Conservation (phyloP, 2,888 invertebrate species). For the Heterodera filipjevi region DNA sequence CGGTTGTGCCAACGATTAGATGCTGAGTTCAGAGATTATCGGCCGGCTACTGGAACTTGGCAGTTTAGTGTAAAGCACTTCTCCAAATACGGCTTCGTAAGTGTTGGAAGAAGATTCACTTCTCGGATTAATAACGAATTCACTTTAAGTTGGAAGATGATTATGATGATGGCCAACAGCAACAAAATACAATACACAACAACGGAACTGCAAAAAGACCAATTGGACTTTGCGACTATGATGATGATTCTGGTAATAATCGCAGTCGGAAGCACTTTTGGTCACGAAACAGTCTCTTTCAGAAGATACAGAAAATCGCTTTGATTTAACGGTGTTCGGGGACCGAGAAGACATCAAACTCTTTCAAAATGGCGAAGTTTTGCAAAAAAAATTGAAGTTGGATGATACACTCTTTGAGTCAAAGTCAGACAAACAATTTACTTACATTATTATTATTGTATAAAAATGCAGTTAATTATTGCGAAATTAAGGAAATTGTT, state of each 20-base stretch:
- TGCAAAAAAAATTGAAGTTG: constrained; percentile 20
- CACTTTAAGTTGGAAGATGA: constrained; percentile 29
- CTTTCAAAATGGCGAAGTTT: constrained; percentile 19
- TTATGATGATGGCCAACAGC: constrained; percentile 40
- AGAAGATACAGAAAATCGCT: neutral
- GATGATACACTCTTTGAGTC: constrained; percentile 24
- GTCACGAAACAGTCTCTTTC: neutral
- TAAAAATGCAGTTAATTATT: neutral
- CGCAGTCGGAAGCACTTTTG: neutral
- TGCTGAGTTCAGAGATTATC: constrained; percentile 86
- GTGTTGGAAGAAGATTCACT: constrained; percentile 16
- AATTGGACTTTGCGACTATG: constrained; percentile 19
- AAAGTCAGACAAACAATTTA: too few relatives aligned
- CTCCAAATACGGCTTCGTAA: constrained; percentile 68
- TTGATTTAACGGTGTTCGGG: neutral
- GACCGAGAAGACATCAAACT: constrained; percentile 22
- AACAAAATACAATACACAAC: neutral
- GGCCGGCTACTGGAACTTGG: constrained; percentile 94
- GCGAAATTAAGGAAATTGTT: constrained; percentile 21
- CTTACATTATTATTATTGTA: too few relatives aligned
- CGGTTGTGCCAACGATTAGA: constrained; percentile 83
- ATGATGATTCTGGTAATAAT: neutral
- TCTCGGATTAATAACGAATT: neutral
- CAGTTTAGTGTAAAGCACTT: constrained; percentile 75
- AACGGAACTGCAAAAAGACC: neutral